Evolutionary conservation across 2,888 invertebrate species (phyloP).

Genomic region (Ariolimax columbianus): DNA sequence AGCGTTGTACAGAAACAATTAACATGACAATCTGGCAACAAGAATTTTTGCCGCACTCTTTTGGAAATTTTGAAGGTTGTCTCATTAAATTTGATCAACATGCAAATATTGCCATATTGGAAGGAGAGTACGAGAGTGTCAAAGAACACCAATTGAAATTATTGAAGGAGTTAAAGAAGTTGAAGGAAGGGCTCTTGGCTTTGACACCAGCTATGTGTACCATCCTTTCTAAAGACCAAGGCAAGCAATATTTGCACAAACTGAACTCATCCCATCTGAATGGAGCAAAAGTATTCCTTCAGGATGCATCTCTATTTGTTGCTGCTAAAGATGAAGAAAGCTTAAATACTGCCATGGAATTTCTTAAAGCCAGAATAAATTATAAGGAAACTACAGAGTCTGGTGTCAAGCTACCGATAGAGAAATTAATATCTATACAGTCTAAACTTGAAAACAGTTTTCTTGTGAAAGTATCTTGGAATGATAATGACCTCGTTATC

Average conservation of each 20-base stretch:
- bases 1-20: neutral
- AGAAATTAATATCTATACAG: neutral
- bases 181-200: neutral
- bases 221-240: slow-evolving; percentile 17
- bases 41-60: slow-evolving; percentile 12
- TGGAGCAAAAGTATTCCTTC: neutral
- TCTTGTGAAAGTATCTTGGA: slow-evolving; percentile 32
- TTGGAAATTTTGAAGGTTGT: slow-evolving; percentile 23
- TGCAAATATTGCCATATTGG: neutral
- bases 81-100: neutral
- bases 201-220: neutral
- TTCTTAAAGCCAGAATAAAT: neutral
- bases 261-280: neutral
- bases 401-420: neutral
- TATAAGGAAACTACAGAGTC: slow-evolving; percentile 4
- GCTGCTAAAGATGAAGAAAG: slow-evolving; percentile 5
- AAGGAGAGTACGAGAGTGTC: neutral
- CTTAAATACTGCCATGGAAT: slow-evolving; percentile 12
- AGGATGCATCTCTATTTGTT: neutral
- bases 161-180: slow-evolving; percentile 22
- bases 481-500: neutral
- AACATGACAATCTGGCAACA: neutral
- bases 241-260: neutral
- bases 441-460: slow-evolving; percentile 3
- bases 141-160: slow-evolving; percentile 8